These are phyloP conservation scores for Plusia festucae DNA, from an alignment of 2,888 invertebrate species.

Conservation along the genomic window DNA sequence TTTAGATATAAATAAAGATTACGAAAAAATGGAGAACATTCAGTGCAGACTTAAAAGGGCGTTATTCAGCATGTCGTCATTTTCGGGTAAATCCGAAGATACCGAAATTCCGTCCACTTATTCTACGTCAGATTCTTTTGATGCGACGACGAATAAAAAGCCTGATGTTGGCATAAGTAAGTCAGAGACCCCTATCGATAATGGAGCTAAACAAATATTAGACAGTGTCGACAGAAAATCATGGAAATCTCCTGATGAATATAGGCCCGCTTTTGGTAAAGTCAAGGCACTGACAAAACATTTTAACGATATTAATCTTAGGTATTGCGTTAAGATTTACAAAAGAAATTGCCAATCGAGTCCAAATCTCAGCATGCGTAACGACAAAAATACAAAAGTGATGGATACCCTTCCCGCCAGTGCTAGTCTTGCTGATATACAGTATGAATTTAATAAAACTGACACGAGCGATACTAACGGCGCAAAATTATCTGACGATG, in stretches of 20 bases:
- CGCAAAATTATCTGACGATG: conserved; percentile 80
- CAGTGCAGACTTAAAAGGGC: conserved; percentile 78
- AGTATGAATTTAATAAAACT: conserved; percentile 78
- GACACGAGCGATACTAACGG: conserved; percentile 74
- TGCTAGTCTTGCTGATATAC: conserved; percentile 82
- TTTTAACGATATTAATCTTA: conserved; percentile 89
- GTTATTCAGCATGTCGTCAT: conserved; percentile 76
- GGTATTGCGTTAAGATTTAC: conserved; percentile 80
- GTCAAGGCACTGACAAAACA: conserved; percentile 92
- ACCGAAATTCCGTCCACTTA: conserved; percentile 77
- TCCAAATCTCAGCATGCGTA: conserved; percentile 81
- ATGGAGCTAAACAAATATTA: conserved; percentile 76
- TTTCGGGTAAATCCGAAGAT: conserved; percentile 79
- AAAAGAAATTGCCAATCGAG: conserved; percentile 85
- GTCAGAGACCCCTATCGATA: conserved; percentile 66
- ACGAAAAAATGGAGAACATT: conserved; percentile 71
- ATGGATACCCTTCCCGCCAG: conserved; percentile 75
- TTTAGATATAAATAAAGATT: conserved; percentile 73
- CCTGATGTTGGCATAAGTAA: conserved; percentile 51
- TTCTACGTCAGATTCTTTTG: conserved; percentile 79
- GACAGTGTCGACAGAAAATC: conserved; percentile 86
- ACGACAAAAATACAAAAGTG: conserved; percentile 65
- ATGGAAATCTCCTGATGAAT: conserved; percentile 93
- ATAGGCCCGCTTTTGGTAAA: conserved; percentile 91
- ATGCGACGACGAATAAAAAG: conserved; percentile 64